Evolutionary conservation across 2,113 vertebrate species (phyloP).

Genomic region (Datnioides undecimradiatus): DNA sequence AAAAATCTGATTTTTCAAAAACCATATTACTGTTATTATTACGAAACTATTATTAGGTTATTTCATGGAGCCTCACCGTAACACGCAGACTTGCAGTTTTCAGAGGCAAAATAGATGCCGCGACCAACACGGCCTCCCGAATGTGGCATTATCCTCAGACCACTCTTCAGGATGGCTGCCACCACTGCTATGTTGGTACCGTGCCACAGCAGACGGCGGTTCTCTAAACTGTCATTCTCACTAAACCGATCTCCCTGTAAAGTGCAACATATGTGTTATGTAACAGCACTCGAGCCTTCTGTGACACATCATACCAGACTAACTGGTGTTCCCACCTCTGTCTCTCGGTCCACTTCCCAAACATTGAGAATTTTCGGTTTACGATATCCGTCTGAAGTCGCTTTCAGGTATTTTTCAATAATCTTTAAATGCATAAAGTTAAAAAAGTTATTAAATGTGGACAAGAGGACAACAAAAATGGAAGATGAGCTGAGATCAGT

Average conservation of each 20-base stretch:
- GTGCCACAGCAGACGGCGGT: constrained; percentile 92
- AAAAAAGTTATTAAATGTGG: neutral
- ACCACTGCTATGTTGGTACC: constrained; percentile 92
- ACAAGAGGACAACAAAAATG: neutral
- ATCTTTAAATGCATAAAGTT: constrained; percentile 80
- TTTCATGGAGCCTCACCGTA: constrained; percentile 84
- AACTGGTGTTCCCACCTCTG: constrained; percentile 83
- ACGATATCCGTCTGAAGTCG: constrained; percentile 57
- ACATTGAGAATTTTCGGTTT: constrained; percentile 82
- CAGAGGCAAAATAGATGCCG: constrained; percentile 93
- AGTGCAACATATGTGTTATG: neutral
- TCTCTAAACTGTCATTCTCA: constrained; percentile 82
- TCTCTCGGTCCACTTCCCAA: constrained; percentile 88
- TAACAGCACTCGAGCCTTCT: neutral
- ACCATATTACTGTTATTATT: neutral
- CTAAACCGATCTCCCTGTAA: constrained; percentile 86
- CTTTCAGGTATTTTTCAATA: constrained; percentile 85
- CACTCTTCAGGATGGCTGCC: constrained; percentile 91
- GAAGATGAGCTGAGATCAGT: neutral
- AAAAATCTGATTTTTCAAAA: neutral
- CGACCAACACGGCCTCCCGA: constrained; percentile 89
- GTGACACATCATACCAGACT: neutral
- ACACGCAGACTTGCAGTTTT: constrained; percentile 89
- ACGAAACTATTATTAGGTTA: neutral
- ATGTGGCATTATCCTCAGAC: constrained; percentile 94